A percentile compares a stretch with the other conserved stretches of the same genome.
phyloP scores from a whole-genome alignment of 2,888 invertebrate genomes.

The Pristionchus arcanus region DNA sequence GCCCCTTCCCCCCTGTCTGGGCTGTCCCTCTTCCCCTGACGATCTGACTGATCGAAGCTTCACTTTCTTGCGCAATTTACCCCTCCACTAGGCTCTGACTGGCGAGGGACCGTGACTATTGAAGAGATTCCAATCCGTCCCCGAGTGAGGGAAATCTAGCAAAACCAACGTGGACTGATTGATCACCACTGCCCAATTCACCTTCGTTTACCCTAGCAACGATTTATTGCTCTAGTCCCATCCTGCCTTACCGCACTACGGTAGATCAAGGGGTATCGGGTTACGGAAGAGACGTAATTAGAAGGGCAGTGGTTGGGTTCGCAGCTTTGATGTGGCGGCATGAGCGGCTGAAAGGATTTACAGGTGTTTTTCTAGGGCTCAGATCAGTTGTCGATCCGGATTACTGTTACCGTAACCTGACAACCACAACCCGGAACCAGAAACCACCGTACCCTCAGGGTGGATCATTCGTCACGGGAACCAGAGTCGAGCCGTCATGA shows the following conservation, averaged over 20 bases:
- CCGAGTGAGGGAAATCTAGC: not conserved
- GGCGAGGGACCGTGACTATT: not conserved
- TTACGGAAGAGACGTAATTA: constrained; percentile 12
- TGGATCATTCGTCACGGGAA: not conserved
- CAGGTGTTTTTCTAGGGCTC: not conserved
- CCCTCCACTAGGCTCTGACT: not conserved
- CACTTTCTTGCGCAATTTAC: not conserved
- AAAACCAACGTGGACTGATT: not conserved
- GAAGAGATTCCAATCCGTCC: not conserved
- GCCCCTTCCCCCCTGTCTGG: constrained; percentile 6
- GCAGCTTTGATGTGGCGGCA: constrained; percentile 18
- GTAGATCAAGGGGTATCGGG: constrained; percentile 26
- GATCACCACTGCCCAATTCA: not conserved
- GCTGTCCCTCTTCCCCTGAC: not conserved
- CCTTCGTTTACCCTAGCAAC: not conserved
- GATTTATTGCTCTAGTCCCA: constrained; percentile 17
- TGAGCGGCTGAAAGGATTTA: not conserved
- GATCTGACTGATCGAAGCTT: not conserved
- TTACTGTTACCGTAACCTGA: not conserved
- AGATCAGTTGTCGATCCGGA: not conserved
- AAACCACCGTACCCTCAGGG: constrained; percentile 21
- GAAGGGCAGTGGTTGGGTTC: not conserved
- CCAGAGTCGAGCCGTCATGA: constrained; percentile 20
- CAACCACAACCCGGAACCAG: not conserved
- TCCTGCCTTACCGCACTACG: not conserved